Conservation (phyloP, 1,140 invertebrate species). For the Drosophila jambulina region DNA sequence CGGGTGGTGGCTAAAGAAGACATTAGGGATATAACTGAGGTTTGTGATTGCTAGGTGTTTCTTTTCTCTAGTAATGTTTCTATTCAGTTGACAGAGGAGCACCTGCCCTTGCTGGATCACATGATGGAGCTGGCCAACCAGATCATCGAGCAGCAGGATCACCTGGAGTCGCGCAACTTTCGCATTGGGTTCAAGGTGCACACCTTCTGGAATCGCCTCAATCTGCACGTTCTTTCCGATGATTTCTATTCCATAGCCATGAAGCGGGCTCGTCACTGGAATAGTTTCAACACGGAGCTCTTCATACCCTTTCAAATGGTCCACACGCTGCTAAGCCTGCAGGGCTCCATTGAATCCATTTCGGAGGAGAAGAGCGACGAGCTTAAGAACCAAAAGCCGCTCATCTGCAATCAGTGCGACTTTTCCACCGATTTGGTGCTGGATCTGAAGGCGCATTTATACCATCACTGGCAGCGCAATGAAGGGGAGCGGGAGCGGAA, state of each 20-base stretch:
- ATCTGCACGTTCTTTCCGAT: conserved; percentile 63
- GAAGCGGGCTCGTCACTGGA: conserved; percentile 53
- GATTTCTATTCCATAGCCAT: conserved; percentile 58
- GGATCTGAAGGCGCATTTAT: conserved; percentile 53
- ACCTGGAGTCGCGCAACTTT: conserved; percentile 46
- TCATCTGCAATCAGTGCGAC: conserved; percentile 63
- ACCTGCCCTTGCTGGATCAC: conserved; percentile 60
- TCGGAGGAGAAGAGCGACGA: conserved; percentile 9
- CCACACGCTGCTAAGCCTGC: conserved; percentile 28
- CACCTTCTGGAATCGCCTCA: conserved; percentile 47
- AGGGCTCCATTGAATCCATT: conserved; percentile 52
- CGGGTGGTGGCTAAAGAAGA: conserved; percentile 54
- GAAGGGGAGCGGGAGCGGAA: conserved; percentile 28
- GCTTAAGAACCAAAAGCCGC: not conserved
- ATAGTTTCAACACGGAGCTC: conserved; percentile 62
- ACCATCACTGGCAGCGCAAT: conserved; percentile 46
- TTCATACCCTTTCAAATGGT: conserved; percentile 55
- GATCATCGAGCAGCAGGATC: conserved; percentile 49
- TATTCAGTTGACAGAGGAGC: conserved; percentile 44
- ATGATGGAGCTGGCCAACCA: conserved; percentile 64
- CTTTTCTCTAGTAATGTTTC: not conserved
- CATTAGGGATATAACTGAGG: conserved; percentile 35
- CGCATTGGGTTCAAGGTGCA: conserved; percentile 61
- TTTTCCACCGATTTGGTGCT: conserved; percentile 30
- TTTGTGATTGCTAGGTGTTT: not conserved